Evolutionary conservation across 2,888 invertebrate species (phyloP), one percentile per base, ranked within the genome.

Genomic region (Fragum sueziense): DNA sequence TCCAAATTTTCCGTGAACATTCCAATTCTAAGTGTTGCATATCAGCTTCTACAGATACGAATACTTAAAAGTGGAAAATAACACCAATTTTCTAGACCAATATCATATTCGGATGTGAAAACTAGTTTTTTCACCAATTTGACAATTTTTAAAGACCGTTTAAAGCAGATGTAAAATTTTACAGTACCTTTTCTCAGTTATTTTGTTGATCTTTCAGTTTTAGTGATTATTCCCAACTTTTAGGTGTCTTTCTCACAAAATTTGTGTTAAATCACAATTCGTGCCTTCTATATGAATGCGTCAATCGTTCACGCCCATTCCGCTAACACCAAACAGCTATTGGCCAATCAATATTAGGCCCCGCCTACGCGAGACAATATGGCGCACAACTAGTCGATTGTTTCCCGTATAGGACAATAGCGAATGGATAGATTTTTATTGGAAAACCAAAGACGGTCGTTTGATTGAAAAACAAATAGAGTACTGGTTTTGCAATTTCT

Each of bases 141-240:
- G 14, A 34, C 74, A 73, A 73, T 76, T 74, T 75, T 71, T 70
- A 59, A 54, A 57, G 70, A 34, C 75, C 67, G 67, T 59, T 52
- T 75, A 77, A 81, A 81, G 51, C 70, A 82, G 79, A 82, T 80
- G 84, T 71, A 79, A 78, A 77, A 79, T 77, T 84, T 84, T 80
- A 82, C 81, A 84, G 80, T 84, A 84, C 84, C 84, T 82, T 72
- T 79, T 84, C 78, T 75, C 81, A 76, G 76, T 61, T 82, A 68
- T 71, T 74, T 82, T 75, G 82, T 76, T 69, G 82, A 80, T 76
- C 76, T 84, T 78, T 82, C 75, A 76, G 78, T 78, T 76, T 78
- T 82, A 34, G 69, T 70, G 72, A 82, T 79, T 82, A 76, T 82
- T 82, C 80, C 84, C 84, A 80, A 78, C 77, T 74, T 77, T 72